These are phyloP conservation scores for Caranx ignobilis DNA, from an alignment of 2,113 vertebrate genomes.

Conservation along the genomic window DNA sequence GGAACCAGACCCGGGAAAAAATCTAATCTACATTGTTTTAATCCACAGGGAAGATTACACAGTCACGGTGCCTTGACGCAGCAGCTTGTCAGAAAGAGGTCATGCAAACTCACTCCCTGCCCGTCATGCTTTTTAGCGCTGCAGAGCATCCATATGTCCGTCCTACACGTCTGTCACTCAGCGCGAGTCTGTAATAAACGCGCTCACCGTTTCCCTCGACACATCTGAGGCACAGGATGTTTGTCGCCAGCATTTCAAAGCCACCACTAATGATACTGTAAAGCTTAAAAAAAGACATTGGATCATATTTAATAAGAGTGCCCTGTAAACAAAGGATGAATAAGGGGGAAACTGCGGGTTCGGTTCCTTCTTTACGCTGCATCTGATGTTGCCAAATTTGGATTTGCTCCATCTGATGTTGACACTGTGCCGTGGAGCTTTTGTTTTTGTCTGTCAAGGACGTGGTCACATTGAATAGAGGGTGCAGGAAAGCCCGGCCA, in stretches of 20 bases:
- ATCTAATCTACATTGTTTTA: constrained; percentile 75
- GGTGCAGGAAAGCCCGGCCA: constrained; percentile 43
- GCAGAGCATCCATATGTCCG: constrained; percentile 79
- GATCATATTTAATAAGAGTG: constrained; percentile 27
- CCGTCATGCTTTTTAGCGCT: constrained; percentile 73
- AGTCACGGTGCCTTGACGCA: constrained; percentile 69
- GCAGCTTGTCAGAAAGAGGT: constrained; percentile 74
- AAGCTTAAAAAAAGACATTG: constrained; percentile 10
- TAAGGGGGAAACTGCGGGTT: constrained; percentile 32
- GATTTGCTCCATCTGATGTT: constrained; percentile 71
- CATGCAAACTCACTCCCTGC: constrained; percentile 76
- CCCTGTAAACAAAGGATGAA: constrained; percentile 28
- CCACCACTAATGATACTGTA: constrained; percentile 10
- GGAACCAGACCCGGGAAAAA: constrained; percentile 26
- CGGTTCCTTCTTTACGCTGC: constrained; percentile 50
- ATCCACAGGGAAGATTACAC: constrained; percentile 72
- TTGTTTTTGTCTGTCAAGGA: constrained; percentile 70
- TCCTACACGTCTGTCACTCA: constrained; percentile 48
- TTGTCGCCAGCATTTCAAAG: constrained; percentile 8
- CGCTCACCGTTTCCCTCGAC: background rate
- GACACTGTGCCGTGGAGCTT: constrained; percentile 65
- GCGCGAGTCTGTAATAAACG: constrained; percentile 43
- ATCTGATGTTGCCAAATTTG: constrained; percentile 47
- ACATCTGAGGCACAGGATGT: constrained; percentile 6
- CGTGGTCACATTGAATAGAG: constrained; percentile 59